phyloP scores from a whole-genome alignment of 2,888 invertebrate genomes.

The Drosophila fulvimacula region DNA sequence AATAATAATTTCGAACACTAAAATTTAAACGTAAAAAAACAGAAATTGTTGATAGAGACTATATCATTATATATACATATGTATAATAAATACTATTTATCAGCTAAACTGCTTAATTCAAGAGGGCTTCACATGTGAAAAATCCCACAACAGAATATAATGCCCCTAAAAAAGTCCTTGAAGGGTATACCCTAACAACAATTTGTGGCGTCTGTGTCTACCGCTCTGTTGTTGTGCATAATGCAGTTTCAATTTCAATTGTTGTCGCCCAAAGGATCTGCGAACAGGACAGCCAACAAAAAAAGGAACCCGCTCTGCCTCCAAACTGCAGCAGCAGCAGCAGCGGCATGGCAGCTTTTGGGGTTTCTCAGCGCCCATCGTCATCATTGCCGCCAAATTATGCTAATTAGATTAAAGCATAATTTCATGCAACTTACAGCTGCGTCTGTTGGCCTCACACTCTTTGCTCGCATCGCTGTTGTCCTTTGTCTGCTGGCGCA shows the following conservation, averaged over 20 bases:
- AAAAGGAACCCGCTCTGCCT: background rate
- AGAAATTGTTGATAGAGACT: too few relatives aligned
- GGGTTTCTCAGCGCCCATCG: constrained; percentile 40
- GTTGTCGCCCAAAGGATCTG: constrained; percentile 58
- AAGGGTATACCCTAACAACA: constrained; percentile 46
- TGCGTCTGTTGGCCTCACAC: constrained; percentile 39
- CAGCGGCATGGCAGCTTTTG: constrained; percentile 13
- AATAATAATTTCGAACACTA: background rate
- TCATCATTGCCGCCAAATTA: constrained; percentile 74
- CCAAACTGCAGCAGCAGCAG: constrained; percentile 17
- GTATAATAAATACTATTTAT: background rate
- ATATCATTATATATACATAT: too few relatives aligned
- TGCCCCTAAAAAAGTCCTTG: background rate
- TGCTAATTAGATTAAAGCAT: constrained; percentile 82
- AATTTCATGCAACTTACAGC: constrained; percentile 78
- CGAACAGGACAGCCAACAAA: constrained; percentile 38
- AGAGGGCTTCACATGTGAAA: background rate
- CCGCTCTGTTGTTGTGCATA: constrained; percentile 62
- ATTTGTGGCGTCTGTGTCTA: constrained; percentile 47
- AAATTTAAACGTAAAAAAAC: background rate
- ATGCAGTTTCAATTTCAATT: constrained; percentile 80
- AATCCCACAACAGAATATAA: background rate
- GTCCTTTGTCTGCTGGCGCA: constrained; percentile 21
- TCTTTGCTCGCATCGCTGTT: constrained; percentile 33
- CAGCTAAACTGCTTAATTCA: background rate